Conservation (phyloP, 2,113 vertebrate species). For the Urocynchramus pylzowi region DNA sequence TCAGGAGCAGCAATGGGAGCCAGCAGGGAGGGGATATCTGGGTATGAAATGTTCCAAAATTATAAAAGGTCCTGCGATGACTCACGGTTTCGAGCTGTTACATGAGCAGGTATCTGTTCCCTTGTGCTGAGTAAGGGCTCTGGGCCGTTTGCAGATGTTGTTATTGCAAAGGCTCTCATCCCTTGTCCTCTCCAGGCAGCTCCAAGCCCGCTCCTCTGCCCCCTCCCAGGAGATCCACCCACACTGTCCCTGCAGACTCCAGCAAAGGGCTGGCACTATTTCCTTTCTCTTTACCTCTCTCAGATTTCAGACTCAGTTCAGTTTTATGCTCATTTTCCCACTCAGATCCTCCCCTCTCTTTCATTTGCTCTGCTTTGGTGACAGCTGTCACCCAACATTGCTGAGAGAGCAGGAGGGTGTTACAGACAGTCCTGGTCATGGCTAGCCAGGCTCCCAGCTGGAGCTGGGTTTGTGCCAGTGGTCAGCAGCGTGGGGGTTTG, state of each 20-base stretch:
- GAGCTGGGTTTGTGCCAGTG: neutral
- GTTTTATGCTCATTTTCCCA: neutral
- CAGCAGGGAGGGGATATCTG: neutral
- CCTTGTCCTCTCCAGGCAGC: neutral
- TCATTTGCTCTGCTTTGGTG: neutral
- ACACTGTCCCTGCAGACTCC: neutral
- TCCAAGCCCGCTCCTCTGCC: neutral
- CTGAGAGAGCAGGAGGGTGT: neutral
- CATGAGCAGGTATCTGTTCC: constrained; percentile 1
- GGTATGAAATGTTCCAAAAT: constrained; percentile 39
- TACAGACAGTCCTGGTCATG: neutral
- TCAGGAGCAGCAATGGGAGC: neutral
- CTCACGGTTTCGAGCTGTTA: constrained; percentile 43
- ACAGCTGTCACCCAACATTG: fast-evolving
- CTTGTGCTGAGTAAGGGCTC: constrained; percentile 49
- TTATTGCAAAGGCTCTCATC: neutral
- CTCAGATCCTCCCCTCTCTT: neutral
- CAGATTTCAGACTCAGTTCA: neutral
- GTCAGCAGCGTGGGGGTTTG: neutral
- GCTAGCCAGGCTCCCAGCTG: neutral
- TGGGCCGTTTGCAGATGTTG: neutral
- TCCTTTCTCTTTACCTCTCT: neutral
- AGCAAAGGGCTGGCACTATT: neutral
- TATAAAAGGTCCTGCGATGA: constrained; percentile 4
- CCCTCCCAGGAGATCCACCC: neutral